Evolutionary conservation across 37 sponge, comb jelly and placozoan genomes (phyloP), one percentile per base, ranked within the genome.

Genomic region (Diacarnus erythraeanus): DNA sequence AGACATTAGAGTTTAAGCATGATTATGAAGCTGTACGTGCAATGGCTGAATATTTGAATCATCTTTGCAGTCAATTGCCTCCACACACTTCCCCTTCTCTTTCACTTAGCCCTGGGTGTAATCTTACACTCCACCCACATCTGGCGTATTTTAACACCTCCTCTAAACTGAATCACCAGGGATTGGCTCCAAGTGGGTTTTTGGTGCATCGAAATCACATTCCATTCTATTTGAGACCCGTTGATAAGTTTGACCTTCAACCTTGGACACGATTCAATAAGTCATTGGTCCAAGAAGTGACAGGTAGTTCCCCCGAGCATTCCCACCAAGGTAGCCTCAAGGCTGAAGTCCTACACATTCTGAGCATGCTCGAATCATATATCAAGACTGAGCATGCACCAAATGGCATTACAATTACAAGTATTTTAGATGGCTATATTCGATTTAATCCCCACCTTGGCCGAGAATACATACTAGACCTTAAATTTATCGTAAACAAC

Each of bases 381-480:
- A 1, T 74, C 38, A 37, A 6, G 0, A 2, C 60, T 12, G 0
- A 75, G 66, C 22, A 15, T 25, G 37, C n/a, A 30, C 37, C 38
- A 2, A 5, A 51, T 9, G 25, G 51, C 25, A 6, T 64, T 36
- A 44, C 33, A 2, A 47, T 74, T 12, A 47, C 33, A 4, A 37
- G 74, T n/a, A 43, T 74, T 23, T 27, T 74, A 0, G 66, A 74
- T 39, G 83, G 83, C 38, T 82, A 82, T 57, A 66, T 39, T n/a
- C 64, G 83, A 0, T 82, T 75, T 38, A 44, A 44, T 8, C 83
- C 83, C 2, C 57, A 58, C 35, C 41, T 64, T 22, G 83, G 83
- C 0, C 35, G 75, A 18, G 83, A 82, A 38, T 82, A 75, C 44
- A 42, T 74, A 3, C 26, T 82, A 35, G 74, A 37, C 35, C 0